A percentile compares a stretch with the other conserved stretches of the same genome.
These are phyloP conservation scores for Brachionus angularis DNA, from an alignment of 1,140 invertebrate species.

Conservation along the genomic window DNA sequence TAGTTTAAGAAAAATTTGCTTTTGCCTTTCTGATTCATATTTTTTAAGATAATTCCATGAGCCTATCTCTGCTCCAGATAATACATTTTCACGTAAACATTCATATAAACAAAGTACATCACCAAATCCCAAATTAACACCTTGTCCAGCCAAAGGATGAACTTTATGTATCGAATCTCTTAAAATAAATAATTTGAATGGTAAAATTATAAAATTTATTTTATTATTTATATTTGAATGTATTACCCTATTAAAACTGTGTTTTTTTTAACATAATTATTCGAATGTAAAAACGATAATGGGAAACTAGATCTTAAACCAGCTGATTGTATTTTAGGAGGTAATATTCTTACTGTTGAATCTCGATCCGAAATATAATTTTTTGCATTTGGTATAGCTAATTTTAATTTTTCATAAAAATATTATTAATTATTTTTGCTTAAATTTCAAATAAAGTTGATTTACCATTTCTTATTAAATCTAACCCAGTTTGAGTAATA, in stretches of 20 bases:
- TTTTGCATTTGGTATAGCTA: constrained; percentile 3
- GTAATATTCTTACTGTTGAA: constrained; percentile 64
- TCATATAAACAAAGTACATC: constrained; percentile 74
- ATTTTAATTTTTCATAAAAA: not conserved
- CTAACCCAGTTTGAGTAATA: constrained; percentile 13
- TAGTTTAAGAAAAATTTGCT: constrained; percentile 81
- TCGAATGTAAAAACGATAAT: constrained; percentile 80
- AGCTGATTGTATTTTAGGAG: constrained; percentile 70
- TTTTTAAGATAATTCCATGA: constrained; percentile 64
- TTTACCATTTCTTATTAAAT: constrained; percentile 15
- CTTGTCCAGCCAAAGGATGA: constrained; percentile 93
- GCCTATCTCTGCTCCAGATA: constrained; percentile 71
- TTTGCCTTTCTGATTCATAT: constrained; percentile 79
- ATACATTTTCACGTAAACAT: constrained; percentile 67
- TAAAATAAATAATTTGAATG: no score
- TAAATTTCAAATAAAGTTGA: constrained; percentile 2
- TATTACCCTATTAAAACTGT: constrained; percentile 76
- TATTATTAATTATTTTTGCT: not conserved
- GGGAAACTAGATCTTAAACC: constrained; percentile 79
- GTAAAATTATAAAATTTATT: not conserved
- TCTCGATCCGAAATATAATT: not conserved
- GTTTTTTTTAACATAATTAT: constrained; percentile 71
- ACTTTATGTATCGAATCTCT: constrained; percentile 90
- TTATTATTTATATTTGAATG: not conserved
- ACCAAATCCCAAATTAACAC: constrained; percentile 92